Conservation (phyloP, 2,113 vertebrate genomes). For the Strix uralensis region DNA sequence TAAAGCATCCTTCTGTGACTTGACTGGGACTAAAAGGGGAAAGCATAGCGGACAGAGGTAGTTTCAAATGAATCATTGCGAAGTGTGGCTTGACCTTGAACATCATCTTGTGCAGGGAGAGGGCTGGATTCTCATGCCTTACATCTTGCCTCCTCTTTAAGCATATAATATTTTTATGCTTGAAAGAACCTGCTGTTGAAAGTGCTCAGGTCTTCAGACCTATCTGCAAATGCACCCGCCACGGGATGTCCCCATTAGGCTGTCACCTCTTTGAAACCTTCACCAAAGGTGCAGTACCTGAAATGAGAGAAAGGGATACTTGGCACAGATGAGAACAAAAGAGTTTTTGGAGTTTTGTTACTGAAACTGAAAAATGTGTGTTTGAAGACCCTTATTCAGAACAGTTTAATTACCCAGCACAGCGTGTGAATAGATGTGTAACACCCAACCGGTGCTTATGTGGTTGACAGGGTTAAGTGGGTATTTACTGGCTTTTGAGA, state of each 20-base stretch:
- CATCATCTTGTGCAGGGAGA: background rate
- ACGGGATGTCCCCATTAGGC: rapidly evolving
- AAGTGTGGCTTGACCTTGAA: background rate
- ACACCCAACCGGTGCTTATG: rapidly evolving
- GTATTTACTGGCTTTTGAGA: background rate
- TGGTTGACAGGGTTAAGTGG: background rate
- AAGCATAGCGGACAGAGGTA: background rate
- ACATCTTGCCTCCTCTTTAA: background rate
- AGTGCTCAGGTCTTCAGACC: background rate
- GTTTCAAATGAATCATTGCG: background rate
- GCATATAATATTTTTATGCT: background rate
- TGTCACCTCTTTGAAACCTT: background rate
- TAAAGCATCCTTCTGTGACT: background rate
- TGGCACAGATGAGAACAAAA: background rate
- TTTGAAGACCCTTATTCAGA: background rate
- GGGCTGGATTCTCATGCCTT: background rate
- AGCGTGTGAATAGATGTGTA: background rate
- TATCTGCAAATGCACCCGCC: rapidly evolving
- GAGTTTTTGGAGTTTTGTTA: background rate
- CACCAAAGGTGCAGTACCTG: background rate
- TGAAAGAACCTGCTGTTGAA: background rate
- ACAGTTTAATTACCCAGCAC: background rate
- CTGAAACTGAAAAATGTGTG: background rate
- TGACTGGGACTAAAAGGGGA: background rate
- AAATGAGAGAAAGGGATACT: background rate